Conservation (phyloP, 2,797 vertebrate species). For the Xenentodon cancila region DNA sequence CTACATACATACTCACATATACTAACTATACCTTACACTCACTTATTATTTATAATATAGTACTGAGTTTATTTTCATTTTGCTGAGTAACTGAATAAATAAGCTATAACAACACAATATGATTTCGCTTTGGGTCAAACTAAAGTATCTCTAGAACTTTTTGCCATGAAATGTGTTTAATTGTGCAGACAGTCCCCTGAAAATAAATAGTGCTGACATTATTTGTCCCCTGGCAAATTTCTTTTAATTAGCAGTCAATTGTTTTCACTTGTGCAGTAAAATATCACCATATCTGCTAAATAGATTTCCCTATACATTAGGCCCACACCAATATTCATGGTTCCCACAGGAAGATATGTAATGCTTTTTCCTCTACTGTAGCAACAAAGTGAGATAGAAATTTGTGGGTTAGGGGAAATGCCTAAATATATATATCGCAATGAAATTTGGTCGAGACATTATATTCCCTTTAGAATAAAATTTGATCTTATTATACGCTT, state of each 20-base stretch:
- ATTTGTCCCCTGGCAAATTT: background rate
- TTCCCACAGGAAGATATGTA: conserved; percentile 4
- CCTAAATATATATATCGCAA: too few species aligned
- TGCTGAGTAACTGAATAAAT: background rate
- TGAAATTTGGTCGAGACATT: too few species aligned
- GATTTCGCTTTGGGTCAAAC: too few species aligned
- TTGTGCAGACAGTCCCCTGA: background rate
- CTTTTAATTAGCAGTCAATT: background rate
- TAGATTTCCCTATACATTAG: conserved; percentile 12
- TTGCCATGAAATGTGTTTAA: background rate
- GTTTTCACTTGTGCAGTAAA: conserved; percentile 20
- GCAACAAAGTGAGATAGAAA: background rate
- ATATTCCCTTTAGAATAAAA: too few species aligned
- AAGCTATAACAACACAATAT: too few species aligned
- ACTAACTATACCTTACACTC: background rate
- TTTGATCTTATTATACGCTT: too few species aligned
- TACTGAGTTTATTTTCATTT: conserved; percentile 4
- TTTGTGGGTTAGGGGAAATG: background rate
- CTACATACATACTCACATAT: conserved; percentile 12
- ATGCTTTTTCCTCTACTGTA: conserved; percentile 6
- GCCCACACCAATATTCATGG: conserved; percentile 4
- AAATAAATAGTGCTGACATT: conserved; percentile 1
- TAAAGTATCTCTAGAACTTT: background rate
- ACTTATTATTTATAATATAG: background rate
- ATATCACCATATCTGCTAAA: conserved; percentile 8